Evolutionary conservation across 2,888 invertebrate species (phyloP).

Genomic region (Oxyteleia sp.): DNA sequence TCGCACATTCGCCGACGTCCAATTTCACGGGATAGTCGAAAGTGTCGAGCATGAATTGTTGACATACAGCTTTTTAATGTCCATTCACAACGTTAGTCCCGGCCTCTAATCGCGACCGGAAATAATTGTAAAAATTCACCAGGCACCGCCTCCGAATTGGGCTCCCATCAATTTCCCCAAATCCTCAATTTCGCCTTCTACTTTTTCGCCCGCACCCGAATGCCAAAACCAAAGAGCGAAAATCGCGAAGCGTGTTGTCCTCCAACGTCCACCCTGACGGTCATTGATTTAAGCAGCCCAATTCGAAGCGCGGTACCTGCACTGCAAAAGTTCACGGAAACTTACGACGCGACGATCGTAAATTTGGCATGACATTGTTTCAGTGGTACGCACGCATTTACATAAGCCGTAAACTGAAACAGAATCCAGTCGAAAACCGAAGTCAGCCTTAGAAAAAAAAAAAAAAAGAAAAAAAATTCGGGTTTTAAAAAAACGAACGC

Average conservation of each 20-base stretch:
- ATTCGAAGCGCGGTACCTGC: slow-evolving; percentile 12
- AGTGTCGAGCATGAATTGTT: slow-evolving; percentile 32
- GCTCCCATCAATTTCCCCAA: neutral
- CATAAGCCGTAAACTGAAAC: slow-evolving; percentile 30
- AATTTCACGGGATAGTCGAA: slow-evolving; percentile 44
- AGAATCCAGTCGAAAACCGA: slow-evolving; percentile 20
- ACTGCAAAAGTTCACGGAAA: neutral
- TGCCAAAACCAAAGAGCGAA: too few species aligned
- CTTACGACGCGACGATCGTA: neutral
- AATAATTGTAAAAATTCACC: slow-evolving; percentile 12
- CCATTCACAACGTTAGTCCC: slow-evolving; percentile 40
- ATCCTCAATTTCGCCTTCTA: too few species aligned
- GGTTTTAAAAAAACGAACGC: slow-evolving; percentile 28
- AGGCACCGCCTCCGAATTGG: slow-evolving; percentile 20
- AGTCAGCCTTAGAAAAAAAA: slow-evolving; percentile 53
- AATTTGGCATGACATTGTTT: too few species aligned
- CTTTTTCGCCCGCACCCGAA: too few species aligned
- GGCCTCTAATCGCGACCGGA: slow-evolving; percentile 39
- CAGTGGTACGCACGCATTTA: slow-evolving; percentile 30
- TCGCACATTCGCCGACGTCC: slow-evolving; percentile 45
- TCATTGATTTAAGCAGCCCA: neutral
- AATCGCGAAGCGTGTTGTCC: too few species aligned
- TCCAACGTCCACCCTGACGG: neutral
- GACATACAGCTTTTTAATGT: slow-evolving; percentile 26
- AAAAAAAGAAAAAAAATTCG: slow-evolving; percentile 39